Base-by-base conservation (phyloP, 2,797 vertebrate genomes). In the Aldrovandia affinis region DNA sequence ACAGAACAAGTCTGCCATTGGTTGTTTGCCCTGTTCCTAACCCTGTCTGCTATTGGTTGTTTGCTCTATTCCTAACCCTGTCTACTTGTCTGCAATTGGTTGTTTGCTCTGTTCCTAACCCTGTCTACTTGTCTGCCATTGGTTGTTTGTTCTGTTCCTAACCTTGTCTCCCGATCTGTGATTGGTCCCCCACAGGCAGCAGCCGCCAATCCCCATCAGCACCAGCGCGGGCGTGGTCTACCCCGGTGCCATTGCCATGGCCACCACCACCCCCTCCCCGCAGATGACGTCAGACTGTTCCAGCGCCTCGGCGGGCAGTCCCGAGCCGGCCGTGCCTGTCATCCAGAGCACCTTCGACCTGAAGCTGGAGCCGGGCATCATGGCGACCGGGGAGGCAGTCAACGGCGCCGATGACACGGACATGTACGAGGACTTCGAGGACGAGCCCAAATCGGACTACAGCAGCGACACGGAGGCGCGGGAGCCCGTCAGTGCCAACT, bases 201-300 rank as follows among this genome's bases (percentile, higher is more conserved):
- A 97, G 93, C 97, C 98, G 92, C 96, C 95, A 90, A 97, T 99
- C 93, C 98, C 98, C 92, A 98, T 99, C 95, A 98, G 96, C 93
- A 97, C 97, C 90, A 97, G 95, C 91, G 95, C 97, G 82, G 97
- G 97, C 85, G 97, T 99, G 94, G 97, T 99, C 93, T 99, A 99
- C 91, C 98, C 98, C 0, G 97, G 98, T 92, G 97, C 98, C 94
- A 97, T 99, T 90, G 97, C 96, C 89, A 98, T 99, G 97, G 96
- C 98, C 0, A 97, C 97, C 88, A 97, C 97, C 91, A 98, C 97
- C 33, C 98, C 98, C 12, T 99, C 98, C 86, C 98, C 98, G 92
- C 98, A 99, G 94, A 98, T 99, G 98, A 98, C 98, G 82, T 99
- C 98, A 22, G 98, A 99, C 95, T 99, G 98, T 96, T 99, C 98